phyloP scores from a whole-genome alignment of 2,797 vertebrate genomes.

The Sciurus vulgaris region DNA sequence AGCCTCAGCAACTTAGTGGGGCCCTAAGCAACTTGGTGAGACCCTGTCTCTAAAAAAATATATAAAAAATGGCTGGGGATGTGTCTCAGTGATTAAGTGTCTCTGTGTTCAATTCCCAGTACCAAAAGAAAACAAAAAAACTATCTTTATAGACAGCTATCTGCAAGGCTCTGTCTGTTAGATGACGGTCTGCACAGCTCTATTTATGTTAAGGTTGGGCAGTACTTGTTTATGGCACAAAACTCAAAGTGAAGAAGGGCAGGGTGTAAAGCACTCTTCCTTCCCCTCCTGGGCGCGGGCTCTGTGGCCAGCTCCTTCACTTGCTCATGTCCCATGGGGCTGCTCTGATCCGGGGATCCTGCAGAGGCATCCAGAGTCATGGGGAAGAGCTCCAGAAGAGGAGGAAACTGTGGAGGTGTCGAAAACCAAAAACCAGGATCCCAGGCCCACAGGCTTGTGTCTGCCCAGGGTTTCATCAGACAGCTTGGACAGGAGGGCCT shows the following conservation, averaged over 20 bases:
- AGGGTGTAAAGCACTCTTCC: not conserved
- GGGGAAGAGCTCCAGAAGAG: not conserved
- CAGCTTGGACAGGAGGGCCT: fast-evolving
- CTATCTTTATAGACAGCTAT: not conserved
- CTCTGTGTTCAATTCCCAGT: no score
- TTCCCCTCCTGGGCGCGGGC: not conserved
- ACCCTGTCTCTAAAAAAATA: no score
- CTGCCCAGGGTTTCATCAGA: not conserved
- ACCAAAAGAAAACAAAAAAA: not conserved
- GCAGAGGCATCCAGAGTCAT: not conserved
- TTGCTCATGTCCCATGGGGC: fast-evolving
- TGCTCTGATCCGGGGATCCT: not conserved
- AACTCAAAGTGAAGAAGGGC: not conserved
- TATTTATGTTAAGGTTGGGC: not conserved
- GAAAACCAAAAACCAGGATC: not conserved
- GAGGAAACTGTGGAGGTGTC: not conserved
- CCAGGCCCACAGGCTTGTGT: not conserved
- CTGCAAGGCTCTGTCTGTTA: not conserved
- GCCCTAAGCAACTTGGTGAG: no score
- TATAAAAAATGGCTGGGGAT: no score
- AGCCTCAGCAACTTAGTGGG: no score
- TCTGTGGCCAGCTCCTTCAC: not conserved
- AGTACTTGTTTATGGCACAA: not conserved
- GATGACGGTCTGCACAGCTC: not conserved
- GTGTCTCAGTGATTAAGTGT: no score